Conservation (phyloP, 2,113 vertebrate species). For the Notarius quadriscutis region DNA sequence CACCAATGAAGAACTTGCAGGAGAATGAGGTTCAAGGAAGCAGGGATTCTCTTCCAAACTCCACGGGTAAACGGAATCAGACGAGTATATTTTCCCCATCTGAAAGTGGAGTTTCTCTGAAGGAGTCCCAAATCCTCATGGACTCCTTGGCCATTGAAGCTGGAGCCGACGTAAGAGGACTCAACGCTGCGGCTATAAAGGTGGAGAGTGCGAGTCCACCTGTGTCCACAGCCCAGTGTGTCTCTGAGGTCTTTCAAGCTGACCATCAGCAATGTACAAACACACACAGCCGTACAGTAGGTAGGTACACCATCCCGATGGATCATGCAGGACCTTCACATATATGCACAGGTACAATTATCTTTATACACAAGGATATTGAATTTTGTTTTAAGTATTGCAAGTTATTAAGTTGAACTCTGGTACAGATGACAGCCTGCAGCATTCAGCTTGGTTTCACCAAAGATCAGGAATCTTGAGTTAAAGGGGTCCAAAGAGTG, state of each 20-base stretch:
- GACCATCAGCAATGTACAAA: neutral
- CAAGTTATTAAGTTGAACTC: neutral
- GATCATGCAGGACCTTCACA: neutral
- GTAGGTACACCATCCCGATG: neutral
- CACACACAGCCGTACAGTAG: conserved; percentile 8
- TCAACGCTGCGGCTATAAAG: conserved; percentile 4
- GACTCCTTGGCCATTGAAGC: neutral
- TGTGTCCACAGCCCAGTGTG: neutral
- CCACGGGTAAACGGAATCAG: neutral
- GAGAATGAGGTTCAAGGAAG: neutral
- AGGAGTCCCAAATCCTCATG: conserved; percentile 1
- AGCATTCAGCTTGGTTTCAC: neutral
- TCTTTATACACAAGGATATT: neutral
- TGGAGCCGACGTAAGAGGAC: neutral
- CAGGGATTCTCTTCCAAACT: conserved; percentile 9
- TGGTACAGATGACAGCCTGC: neutral
- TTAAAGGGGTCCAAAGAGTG: neutral
- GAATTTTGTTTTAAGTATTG: neutral
- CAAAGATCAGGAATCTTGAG: neutral
- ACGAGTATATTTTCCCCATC: neutral
- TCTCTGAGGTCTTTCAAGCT: conserved; percentile 6
- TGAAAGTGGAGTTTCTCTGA: neutral
- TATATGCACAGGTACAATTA: neutral
- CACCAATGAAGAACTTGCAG: neutral
- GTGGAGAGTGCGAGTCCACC: conserved; percentile 6